Percentiles rank a stretch among this genome's conserved stretches.
These are phyloP conservation scores for Phalera bucephala DNA, from an alignment of 2,888 invertebrate genomes.

Conservation along the genomic window DNA sequence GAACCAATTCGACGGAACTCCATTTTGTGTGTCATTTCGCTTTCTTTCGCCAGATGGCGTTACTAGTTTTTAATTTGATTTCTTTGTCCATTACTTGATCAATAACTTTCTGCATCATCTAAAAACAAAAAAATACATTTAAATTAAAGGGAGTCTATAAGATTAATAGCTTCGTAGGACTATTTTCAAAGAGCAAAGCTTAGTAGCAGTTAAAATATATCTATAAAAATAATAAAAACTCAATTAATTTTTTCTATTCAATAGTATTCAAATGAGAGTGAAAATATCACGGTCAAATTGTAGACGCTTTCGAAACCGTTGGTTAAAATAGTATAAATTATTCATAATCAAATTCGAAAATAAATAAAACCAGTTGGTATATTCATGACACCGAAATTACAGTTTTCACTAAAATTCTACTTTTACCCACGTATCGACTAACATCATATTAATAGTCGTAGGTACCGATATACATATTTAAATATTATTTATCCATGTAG, in stretches of 20 bases:
- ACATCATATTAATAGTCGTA: conserved; percentile 22
- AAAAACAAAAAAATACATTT: conserved; percentile 22
- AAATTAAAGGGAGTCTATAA: neutral
- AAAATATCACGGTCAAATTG: conserved; percentile 35
- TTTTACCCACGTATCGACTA: conserved; percentile 27
- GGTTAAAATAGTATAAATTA: conserved; percentile 37
- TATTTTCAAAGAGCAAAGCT: too few relatives aligned
- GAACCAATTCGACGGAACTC: conserved; percentile 24
- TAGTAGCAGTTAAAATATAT: too few relatives aligned
- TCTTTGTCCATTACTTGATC: conserved; percentile 26
- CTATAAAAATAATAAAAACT: conserved; percentile 1
- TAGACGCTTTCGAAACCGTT: conserved; percentile 42
- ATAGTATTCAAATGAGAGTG: conserved; percentile 23
- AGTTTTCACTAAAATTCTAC: conserved; percentile 35
- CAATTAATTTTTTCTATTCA: neutral
- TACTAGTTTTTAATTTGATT: conserved; percentile 14
- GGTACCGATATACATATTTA: conserved; percentile 12
- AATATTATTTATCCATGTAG: conserved; percentile 8
- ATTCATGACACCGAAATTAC: conserved; percentile 29
- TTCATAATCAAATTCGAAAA: conserved; percentile 40
- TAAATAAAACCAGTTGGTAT: conserved; percentile 38
- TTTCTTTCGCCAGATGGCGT: conserved; percentile 37
- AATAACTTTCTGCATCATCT: conserved; percentile 35
- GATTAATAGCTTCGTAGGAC: neutral
- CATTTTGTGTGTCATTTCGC: conserved; percentile 42